Evolutionary conservation across 64 coral and sea anemone species (phyloP), one percentile per base, ranked within the genome.

Genomic region (Montipora cactus): DNA sequence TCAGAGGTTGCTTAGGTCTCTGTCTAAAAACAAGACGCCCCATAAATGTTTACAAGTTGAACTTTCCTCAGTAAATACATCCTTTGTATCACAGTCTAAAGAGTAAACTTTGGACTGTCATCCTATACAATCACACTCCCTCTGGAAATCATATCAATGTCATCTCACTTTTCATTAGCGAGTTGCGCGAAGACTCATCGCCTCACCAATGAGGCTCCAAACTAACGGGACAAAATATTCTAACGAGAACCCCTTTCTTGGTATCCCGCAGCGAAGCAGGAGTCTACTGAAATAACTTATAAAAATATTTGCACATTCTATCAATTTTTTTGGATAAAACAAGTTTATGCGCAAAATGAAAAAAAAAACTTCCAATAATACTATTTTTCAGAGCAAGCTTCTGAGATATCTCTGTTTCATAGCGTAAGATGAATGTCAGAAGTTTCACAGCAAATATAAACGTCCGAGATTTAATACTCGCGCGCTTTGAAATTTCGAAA

Each of bases 251-350:
- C 16, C 12, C 71, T 86, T 50, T 72, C 62, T 51, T 10, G 44
- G 47, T 50, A 86, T 45, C 82, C 82, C 62, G 22, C 82, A 70
- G 82, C 11, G 82, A 85, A 50, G 4, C 44, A 6, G 8, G 82
- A 85, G 66, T 71, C 16, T 13, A 20, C 19, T 49, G 47, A 86
- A 86, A 72, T 86, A 71, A 59, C 82, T 86, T 86, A 59, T 86
- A 86, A 86, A 86, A 86, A 86, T 86, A 86, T 86, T 86, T 86
- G 82, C 82, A 72, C 82, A 86, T 86, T 71, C 64, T 86, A 71
- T 86, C 82, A 86, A 86, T 51, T 86, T 86, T 86, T 86, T 86
- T 70, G 2, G 7, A 12, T 3, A 64, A 64, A 78, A 70, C 22
- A 57, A 37, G 28, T 37, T 37, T 2, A 57, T 57, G 11, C 66